Evolutionary conservation across 1,140 invertebrate species (phyloP).

Genomic region (Drosophila funebris): DNA sequence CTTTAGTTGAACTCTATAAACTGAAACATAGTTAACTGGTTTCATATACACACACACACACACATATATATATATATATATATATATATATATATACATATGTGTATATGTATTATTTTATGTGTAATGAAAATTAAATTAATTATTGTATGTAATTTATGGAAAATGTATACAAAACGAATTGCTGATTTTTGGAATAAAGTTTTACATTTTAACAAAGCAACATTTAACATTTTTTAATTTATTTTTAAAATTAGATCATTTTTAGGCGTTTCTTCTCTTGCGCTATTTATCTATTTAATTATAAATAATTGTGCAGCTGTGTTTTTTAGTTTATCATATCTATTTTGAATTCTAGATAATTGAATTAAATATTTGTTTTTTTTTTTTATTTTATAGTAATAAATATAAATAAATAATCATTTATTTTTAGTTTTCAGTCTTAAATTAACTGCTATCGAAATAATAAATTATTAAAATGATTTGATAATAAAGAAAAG

Average conservation of each 20-base stretch:
- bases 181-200: slow-evolving; percentile 68
- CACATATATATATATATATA: too few relatives aligned
- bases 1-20: not conserved
- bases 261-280: not conserved
- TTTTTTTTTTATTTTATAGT: not conserved
- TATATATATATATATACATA: too few relatives aligned
- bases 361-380: slow-evolving; percentile 1
- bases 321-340: too few relatives aligned
- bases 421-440: too few relatives aligned
- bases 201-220: slow-evolving; percentile 62
- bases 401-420: slow-evolving; percentile 3
- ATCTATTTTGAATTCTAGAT: not conserved
- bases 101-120: slow-evolving; percentile 49
- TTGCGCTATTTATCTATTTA: not conserved
- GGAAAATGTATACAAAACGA: slow-evolving; percentile 46
- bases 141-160: slow-evolving; percentile 36
- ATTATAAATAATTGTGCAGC: too few relatives aligned
- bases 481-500: not conserved
- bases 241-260: not conserved
- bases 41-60: slow-evolving; percentile 53
- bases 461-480: not conserved
- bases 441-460: too few relatives aligned
- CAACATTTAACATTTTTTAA: not conserved
- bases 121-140: slow-evolving; percentile 18
- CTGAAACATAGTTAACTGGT: slow-evolving; percentile 35